Evolutionary conservation across 2,888 invertebrate genomes (phyloP).

Genomic region (Uloborus plumipes): DNA sequence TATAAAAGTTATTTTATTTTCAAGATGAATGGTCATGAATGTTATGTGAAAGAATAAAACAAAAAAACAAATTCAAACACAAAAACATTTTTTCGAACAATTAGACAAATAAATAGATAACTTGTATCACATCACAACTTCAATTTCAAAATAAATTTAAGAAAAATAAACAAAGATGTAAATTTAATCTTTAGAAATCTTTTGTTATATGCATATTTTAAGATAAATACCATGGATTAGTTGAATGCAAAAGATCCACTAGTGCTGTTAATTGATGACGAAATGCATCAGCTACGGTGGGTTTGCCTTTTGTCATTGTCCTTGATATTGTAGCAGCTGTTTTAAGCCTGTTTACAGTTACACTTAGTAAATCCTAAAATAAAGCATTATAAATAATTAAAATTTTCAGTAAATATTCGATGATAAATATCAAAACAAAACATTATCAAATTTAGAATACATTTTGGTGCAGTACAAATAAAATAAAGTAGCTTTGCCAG

Average conservation of each 20-base stretch:
- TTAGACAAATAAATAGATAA: no score
- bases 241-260: conserved; percentile 89
- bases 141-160: not conserved
- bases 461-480: no score
- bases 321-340: conserved; percentile 75
- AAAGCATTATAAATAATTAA: not conserved
- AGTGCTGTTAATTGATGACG: conserved; percentile 88
- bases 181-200: not conserved
- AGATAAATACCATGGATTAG: conserved; percentile 83
- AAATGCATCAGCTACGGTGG: conserved; percentile 91
- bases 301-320: conserved; percentile 89
- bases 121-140: not conserved
- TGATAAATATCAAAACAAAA: no score
- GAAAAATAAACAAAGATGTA: not conserved
- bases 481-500: no score
- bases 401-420: not conserved
- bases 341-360: conserved; percentile 72
- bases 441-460: no score
- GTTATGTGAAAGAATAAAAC: no score
- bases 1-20: no score
- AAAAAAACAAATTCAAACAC: no score
- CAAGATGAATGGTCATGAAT: no score
- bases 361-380: conserved; percentile 74
- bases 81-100: no score
- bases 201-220: not conserved